Conservation (phyloP, 2,797 vertebrate genomes). For the Sitta carolinensis region DNA sequence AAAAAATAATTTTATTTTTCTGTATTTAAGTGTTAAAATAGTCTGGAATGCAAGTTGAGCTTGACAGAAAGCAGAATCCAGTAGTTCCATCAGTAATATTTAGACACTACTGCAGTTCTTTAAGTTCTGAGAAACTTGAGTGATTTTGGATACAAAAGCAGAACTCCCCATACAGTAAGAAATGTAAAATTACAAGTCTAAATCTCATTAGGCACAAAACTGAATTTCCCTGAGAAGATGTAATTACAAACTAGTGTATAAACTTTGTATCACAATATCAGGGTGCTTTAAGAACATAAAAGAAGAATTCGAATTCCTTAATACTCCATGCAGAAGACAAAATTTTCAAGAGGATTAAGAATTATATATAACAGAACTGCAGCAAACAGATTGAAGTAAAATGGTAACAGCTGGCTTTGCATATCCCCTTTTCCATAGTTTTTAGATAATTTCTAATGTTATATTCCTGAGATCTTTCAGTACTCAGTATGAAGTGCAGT, state of each 20-base stretch:
- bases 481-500: not conserved
- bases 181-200: not conserved
- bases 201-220: slow-evolving; percentile 36
- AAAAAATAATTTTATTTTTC: slow-evolving; percentile 41
- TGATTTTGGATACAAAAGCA: not conserved
- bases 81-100: not conserved
- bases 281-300: not conserved
- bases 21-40: not conserved
- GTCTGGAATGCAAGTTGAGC: not conserved
- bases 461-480: slow-evolving; percentile 62
- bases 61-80: not conserved
- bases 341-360: not conserved
- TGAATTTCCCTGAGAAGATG: slow-evolving; percentile 68
- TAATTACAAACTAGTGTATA: not conserved
- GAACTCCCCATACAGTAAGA: not conserved
- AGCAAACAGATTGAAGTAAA: not conserved
- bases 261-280: not conserved
- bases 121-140: not conserved
- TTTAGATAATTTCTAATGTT: not conserved
- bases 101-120: not conserved
- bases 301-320: not conserved
- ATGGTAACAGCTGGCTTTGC: slow-evolving; percentile 30
- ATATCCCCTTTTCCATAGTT: slow-evolving; percentile 15
- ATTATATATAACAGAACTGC: not conserved
- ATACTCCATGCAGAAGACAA: not conserved